Conservation (phyloP, 2,797 vertebrate species). For the Avahi laniger region DNA sequence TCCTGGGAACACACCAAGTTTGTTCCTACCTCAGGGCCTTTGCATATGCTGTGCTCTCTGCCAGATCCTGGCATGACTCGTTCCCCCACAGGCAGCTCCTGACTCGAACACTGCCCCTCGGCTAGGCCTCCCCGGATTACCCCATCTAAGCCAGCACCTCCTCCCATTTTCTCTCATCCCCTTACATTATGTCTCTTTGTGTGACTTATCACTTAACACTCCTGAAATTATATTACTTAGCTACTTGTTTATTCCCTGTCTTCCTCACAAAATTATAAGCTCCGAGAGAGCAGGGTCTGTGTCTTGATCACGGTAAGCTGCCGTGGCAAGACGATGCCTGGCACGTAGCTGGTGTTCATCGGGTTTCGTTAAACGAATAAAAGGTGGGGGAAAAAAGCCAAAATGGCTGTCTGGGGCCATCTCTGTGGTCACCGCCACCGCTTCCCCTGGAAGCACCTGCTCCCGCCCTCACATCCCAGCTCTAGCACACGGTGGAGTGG, state of each 20-base stretch:
- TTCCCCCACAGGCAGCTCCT: not conserved
- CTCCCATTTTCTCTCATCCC: not conserved
- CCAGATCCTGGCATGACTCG: not conserved
- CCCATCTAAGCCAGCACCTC: not conserved
- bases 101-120: not conserved
- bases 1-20: not conserved
- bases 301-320: not conserved
- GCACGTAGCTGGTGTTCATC: not conserved
- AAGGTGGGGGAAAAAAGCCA: not conserved
- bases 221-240: not conserved
- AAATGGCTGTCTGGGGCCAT: not conserved
- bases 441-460: not conserved
- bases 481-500: not conserved
- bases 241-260: not conserved
- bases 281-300: not conserved
- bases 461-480: not conserved
- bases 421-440: not conserved
- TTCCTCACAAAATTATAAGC: not conserved
- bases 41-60: not conserved
- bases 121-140: not conserved
- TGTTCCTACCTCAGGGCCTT: not conserved
- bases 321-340: not conserved
- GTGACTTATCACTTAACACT: not conserved
- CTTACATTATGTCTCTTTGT: not conserved
- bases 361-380: not conserved